A percentile compares a stretch with the other conserved stretches of the same genome.
These are phyloP conservation scores for Damaliscus lunatus DNA, from an alignment of 2,113 vertebrate genomes.

Conservation along the genomic window DNA sequence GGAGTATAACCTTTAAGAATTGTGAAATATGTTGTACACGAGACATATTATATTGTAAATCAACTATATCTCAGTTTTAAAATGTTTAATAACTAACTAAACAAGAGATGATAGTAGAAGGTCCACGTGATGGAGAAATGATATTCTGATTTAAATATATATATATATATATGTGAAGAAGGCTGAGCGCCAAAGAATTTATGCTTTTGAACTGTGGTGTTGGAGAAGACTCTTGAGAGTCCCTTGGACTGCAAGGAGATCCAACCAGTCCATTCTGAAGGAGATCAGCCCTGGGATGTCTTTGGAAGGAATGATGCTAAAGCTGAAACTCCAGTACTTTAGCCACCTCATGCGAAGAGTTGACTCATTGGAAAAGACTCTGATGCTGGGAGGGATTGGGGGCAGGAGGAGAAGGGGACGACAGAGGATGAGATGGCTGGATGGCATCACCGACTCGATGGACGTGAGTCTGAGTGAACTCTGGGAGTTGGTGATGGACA, in stretches of 20 bases:
- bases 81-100: not conserved
- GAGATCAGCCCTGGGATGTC: too few species aligned
- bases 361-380: not conserved
- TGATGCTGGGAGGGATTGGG: not conserved
- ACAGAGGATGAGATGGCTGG: not conserved
- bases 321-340: not conserved
- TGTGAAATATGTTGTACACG: not conserved
- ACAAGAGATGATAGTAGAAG: not conserved
- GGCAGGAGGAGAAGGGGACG: not conserved
- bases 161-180: too few species aligned
- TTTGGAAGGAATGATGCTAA: too few species aligned
- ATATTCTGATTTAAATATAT: not conserved
- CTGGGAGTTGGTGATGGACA: not conserved
- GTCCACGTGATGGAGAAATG: not conserved
- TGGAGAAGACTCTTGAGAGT: too few species aligned
- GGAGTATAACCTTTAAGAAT: not conserved
- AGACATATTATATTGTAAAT: not conserved
- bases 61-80: not conserved
- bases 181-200: too few species aligned
- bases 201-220: too few species aligned
- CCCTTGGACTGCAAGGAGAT: too few species aligned
- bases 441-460: not conserved
- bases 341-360: not conserved
- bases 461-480: not conserved
- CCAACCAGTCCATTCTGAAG: too few species aligned